Conservation (phyloP, 2,888 invertebrate genomes). For the Metalampra italica region DNA sequence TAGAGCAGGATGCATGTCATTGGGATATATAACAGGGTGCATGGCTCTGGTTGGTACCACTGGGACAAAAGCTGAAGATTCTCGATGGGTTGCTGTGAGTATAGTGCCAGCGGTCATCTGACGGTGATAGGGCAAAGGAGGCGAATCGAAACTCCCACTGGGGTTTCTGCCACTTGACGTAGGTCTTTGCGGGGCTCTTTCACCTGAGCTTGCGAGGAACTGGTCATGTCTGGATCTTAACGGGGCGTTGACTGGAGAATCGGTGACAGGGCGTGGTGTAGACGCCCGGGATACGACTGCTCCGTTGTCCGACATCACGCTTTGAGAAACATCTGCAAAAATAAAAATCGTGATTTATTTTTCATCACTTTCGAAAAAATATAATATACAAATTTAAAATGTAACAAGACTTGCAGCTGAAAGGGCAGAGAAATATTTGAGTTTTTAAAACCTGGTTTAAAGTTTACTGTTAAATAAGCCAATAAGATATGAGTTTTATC, state of each 20-base stretch:
- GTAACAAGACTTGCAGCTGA: not conserved
- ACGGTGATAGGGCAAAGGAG: slow-evolving; percentile 82
- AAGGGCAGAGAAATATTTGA: not conserved
- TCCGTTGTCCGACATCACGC: slow-evolving; percentile 72
- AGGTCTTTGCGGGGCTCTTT: slow-evolving; percentile 64
- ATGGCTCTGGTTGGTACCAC: slow-evolving; percentile 89
- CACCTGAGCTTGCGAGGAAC: slow-evolving; percentile 77
- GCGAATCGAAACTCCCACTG: slow-evolving; percentile 80
- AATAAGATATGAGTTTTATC: too few species aligned
- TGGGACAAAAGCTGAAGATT: slow-evolving; percentile 92
- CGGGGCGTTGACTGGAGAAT: slow-evolving; percentile 62
- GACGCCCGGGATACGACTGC: slow-evolving; percentile 68
- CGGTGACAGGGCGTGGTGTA: slow-evolving; percentile 71
- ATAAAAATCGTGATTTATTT: slow-evolving; percentile 18
- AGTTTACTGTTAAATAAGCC: too few species aligned
- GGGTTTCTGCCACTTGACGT: slow-evolving; percentile 74
- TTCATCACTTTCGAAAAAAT: not conserved
- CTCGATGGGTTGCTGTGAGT: slow-evolving; percentile 80
- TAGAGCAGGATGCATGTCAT: slow-evolving; percentile 83
- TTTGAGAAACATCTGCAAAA: slow-evolving; percentile 55
- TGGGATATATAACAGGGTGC: slow-evolving; percentile 84
- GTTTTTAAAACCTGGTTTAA: too few species aligned
- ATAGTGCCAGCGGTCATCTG: slow-evolving; percentile 77
- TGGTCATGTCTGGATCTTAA: slow-evolving; percentile 79
- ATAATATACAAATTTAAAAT: not conserved